Conservation (phyloP, 2,888 invertebrate genomes). For the Drosophila macrospina region DNA sequence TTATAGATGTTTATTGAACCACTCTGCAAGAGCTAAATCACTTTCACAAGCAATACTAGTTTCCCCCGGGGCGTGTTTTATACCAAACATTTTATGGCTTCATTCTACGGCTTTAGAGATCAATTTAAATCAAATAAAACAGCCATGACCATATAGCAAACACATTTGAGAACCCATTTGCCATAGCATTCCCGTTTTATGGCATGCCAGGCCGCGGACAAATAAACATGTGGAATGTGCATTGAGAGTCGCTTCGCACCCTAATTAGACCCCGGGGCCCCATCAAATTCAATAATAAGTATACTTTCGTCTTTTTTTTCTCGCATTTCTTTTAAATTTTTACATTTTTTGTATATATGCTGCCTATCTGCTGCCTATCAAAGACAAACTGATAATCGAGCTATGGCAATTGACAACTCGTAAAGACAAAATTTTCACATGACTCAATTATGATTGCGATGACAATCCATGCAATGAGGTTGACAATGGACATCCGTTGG, state of each 20-base stretch:
- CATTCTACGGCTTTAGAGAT: constrained; percentile 66
- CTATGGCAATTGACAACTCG: constrained; percentile 58
- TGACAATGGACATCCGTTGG: constrained; percentile 25
- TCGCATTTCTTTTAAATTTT: neutral
- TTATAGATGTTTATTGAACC: neutral
- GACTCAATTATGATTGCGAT: constrained; percentile 64
- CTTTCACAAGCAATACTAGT: constrained; percentile 35
- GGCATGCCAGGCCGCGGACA: constrained; percentile 34
- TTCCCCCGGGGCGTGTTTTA: constrained; percentile 11
- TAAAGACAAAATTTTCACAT: constrained; percentile 55
- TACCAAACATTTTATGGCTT: constrained; percentile 52
- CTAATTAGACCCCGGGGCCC: constrained; percentile 73
- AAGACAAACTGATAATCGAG: constrained; percentile 30
- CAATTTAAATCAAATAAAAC: constrained; percentile 77
- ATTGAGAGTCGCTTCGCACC: constrained; percentile 22
- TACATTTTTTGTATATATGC: constrained; percentile 5
- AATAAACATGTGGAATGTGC: constrained; percentile 64
- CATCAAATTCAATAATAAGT: constrained; percentile 72
- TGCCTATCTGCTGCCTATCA: constrained; percentile 38
- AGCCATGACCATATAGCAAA: constrained; percentile 41
- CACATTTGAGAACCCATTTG: constrained; percentile 54
- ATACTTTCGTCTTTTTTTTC: constrained; percentile 24
- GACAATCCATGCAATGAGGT: constrained; percentile 28
- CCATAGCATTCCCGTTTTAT: constrained; percentile 52
- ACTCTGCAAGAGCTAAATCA: constrained; percentile 24